These are phyloP conservation scores for Gallinago paraguaiae DNA, from an alignment of 2,113 vertebrate species.

Conservation along the genomic window DNA sequence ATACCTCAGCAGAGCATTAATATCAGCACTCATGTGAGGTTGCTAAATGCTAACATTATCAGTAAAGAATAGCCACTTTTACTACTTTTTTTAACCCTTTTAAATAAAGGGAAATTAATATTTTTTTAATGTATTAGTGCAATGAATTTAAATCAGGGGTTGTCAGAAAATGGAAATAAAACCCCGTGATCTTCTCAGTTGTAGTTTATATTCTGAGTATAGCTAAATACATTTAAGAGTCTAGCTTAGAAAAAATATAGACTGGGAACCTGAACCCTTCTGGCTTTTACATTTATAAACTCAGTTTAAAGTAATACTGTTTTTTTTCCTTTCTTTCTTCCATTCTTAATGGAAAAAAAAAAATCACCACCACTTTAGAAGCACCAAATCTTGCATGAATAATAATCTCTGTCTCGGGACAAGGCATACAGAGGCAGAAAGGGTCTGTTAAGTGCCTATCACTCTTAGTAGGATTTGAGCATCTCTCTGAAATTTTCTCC, in stretches of 20 bases:
- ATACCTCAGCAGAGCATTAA: not conserved
- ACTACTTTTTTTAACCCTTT: not conserved
- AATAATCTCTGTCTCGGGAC: not conserved
- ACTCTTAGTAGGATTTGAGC: not conserved
- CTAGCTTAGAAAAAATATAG: not conserved
- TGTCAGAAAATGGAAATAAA: constrained; percentile 15
- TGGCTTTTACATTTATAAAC: not conserved
- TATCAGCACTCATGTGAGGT: not conserved
- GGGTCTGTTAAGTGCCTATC: no score
- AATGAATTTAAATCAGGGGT: not conserved
- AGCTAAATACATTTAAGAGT: not conserved
- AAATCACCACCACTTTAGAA: not conserved
- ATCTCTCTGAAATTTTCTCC: not conserved
- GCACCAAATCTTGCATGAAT: not conserved
- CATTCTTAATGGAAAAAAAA: not conserved
- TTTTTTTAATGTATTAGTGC: not conserved
- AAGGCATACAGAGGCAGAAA: not conserved
- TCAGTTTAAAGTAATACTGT: not conserved
- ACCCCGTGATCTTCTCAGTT: not conserved
- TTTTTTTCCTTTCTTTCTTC: not conserved
- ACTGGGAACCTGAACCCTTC: not conserved
- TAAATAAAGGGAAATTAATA: not conserved
- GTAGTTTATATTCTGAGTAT: not conserved
- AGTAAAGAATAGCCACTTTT: not conserved
- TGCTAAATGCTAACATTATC: not conserved